Conservation (phyloP, 2,888 invertebrate genomes). For the Lysandra coridon region DNA sequence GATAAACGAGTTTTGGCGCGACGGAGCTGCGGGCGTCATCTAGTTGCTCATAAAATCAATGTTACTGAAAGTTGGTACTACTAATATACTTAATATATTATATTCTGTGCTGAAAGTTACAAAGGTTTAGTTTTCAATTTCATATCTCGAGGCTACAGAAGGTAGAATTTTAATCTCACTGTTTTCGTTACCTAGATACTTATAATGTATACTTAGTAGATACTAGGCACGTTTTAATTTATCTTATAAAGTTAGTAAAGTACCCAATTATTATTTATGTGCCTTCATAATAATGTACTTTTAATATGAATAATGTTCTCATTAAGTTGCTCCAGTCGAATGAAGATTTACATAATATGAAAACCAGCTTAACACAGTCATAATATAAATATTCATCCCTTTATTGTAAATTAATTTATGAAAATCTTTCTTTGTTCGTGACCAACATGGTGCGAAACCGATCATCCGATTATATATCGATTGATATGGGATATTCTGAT, state of each 20-base stretch:
- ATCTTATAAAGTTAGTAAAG: not conserved
- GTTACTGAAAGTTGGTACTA: not conserved
- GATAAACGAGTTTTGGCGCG: too few species aligned
- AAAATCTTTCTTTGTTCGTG: conserved; percentile 20
- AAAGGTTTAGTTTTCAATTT: not conserved
- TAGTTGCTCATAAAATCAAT: not conserved
- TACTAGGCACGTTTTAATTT: not conserved
- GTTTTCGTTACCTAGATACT: not conserved
- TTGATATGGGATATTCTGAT: not conserved
- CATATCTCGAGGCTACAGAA: not conserved
- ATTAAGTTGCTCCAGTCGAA: not conserved
- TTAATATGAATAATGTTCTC: too few species aligned
- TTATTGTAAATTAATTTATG: conserved; percentile 13
- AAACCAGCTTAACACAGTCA: not conserved
- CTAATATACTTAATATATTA: too few species aligned
- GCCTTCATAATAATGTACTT: too few species aligned
- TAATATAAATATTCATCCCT: not conserved
- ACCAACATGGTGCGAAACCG: not conserved
- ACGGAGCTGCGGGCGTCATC: too few species aligned
- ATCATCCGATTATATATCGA: conserved; percentile 2
- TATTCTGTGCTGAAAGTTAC: too few species aligned
- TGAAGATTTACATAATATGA: not conserved
- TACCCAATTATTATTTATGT: not conserved
- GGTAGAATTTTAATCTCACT: not conserved
- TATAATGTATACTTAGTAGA: not conserved